These are phyloP conservation scores for Sphaeramia orbicularis DNA, from an alignment of 2,797 vertebrate genomes.

Conservation along the genomic window DNA sequence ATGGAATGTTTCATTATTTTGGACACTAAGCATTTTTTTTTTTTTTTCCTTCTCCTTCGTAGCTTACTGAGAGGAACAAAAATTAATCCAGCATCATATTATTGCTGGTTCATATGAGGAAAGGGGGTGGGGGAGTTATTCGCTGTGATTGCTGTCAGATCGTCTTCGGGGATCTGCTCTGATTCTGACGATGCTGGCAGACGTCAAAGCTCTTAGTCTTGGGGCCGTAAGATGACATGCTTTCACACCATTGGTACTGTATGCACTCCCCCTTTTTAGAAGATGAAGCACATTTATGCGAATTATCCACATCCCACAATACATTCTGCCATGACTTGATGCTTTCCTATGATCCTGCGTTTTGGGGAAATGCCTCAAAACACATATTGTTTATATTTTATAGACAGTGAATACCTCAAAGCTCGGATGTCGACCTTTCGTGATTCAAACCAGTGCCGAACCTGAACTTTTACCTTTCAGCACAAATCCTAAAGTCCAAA, in stretches of 20 bases:
- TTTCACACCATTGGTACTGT: slow-evolving; percentile 65
- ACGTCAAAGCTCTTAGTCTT: slow-evolving; percentile 71
- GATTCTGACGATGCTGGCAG: slow-evolving; percentile 79
- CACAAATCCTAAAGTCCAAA: slow-evolving; percentile 40
- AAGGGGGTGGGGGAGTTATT: slow-evolving; percentile 62
- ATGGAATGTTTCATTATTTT: slow-evolving; percentile 85
- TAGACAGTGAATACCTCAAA: slow-evolving; percentile 27
- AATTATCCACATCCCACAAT: slow-evolving; percentile 50
- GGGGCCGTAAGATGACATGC: slow-evolving; percentile 68
- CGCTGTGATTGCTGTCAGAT: slow-evolving; percentile 78
- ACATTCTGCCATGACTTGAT: slow-evolving; percentile 52
- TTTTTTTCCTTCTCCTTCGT: slow-evolving; percentile 56
- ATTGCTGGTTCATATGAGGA: slow-evolving; percentile 76
- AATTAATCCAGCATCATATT: slow-evolving; percentile 81
- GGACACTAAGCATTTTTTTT: slow-evolving; percentile 80
- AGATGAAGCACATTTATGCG: slow-evolving; percentile 47
- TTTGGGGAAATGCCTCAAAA: slow-evolving; percentile 28
- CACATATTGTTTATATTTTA: slow-evolving; percentile 50
- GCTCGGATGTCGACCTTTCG: slow-evolving; percentile 59
- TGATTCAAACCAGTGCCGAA: slow-evolving; percentile 38
- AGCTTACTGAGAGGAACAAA: slow-evolving; percentile 76
- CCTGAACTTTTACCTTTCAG: slow-evolving; percentile 53
- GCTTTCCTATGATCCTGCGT: slow-evolving; percentile 52
- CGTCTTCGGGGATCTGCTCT: slow-evolving; percentile 80
- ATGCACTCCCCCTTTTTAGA: slow-evolving; percentile 50